Evolutionary conservation across 2,113 vertebrate genomes (phyloP), one percentile per base, ranked within the genome.

Genomic region (Laticauda laticaudata): DNA sequence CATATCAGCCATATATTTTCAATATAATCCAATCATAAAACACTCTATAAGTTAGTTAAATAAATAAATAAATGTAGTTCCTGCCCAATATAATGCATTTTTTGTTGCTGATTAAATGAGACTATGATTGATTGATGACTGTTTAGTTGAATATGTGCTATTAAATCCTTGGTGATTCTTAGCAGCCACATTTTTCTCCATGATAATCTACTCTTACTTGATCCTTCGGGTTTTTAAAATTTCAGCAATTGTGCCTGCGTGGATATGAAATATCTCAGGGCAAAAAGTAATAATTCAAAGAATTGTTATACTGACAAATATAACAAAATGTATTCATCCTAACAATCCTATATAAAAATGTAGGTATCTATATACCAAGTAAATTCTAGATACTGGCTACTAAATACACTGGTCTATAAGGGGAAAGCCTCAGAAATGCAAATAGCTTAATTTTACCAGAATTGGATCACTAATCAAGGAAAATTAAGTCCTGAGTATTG

Each of bases 1-100:
- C 61, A 64, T 64, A 64, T 64, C 75, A 12, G 57, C 57, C 92
- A 95, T 89, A 93, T 95, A 91, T 94, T 92, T 92, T 18, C 88
- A n/a, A 15, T 8, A 94, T 86, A 91, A 95, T 94, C 15, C 18
- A 86, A 20, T 87, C 23, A 59, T 92, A 61, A 92, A 59, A 92
- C 53, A 85, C 61, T 10, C 20, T 51, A 61, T 56, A 2, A 39
- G 34, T 7, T 43, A 34, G 2, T 89, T 0, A 56, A 64, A 90
- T 24, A 59, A 59, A 29, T 39, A 86, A 59, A 26, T 51, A 54
- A 48, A 51, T 51, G 7, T 61, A 26, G 90, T 89, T 86, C 23
- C 45, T 87, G 4, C 39, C 54, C 5, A 69, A 0, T 0, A 1
- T 43, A 8, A 1, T n/a, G 1, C 69, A 24, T 88, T 89, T 26